These are phyloP conservation scores for Catonia carolina DNA, from an alignment of 2,888 invertebrate genomes.

Conservation along the genomic window DNA sequence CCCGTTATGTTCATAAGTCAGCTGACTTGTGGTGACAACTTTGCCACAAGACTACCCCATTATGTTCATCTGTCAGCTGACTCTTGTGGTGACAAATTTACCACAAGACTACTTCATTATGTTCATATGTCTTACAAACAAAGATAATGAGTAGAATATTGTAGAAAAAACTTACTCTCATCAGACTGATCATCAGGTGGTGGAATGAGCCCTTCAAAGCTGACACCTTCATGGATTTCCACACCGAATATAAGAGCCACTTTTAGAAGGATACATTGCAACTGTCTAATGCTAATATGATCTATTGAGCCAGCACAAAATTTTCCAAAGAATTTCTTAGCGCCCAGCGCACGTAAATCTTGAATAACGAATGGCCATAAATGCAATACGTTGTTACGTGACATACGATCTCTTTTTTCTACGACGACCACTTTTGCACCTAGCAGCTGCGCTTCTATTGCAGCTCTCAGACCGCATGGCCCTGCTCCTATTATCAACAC, in stretches of 20 bases:
- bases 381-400: constrained; percentile 94
- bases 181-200: constrained; percentile 58
- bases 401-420: constrained; percentile 91
- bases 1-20: too few relatives aligned
- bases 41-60: too few relatives aligned
- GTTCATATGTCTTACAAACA: too few relatives aligned
- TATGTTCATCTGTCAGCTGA: too few relatives aligned
- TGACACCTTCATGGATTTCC: constrained; percentile 88
- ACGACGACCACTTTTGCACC: constrained; percentile 93
- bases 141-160: too few relatives aligned
- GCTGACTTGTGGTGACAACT: too few relatives aligned
- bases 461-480: constrained; percentile 89
- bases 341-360: constrained; percentile 86
- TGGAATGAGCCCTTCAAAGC: constrained; percentile 77
- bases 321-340: constrained; percentile 97
- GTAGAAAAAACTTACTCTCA: constrained; percentile 53
- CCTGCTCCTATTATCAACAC: constrained; percentile 91
- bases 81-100: too few relatives aligned
- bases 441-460: constrained; percentile 92
- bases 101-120: too few relatives aligned
- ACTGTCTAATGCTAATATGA: constrained; percentile 93
- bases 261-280: constrained; percentile 94
- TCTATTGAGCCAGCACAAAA: constrained; percentile 98
- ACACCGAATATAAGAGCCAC: constrained; percentile 91
- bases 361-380: constrained; percentile 98